These are phyloP conservation scores for Hycleus cichorii DNA, from an alignment of 1,140 invertebrate species.

Conservation along the genomic window DNA sequence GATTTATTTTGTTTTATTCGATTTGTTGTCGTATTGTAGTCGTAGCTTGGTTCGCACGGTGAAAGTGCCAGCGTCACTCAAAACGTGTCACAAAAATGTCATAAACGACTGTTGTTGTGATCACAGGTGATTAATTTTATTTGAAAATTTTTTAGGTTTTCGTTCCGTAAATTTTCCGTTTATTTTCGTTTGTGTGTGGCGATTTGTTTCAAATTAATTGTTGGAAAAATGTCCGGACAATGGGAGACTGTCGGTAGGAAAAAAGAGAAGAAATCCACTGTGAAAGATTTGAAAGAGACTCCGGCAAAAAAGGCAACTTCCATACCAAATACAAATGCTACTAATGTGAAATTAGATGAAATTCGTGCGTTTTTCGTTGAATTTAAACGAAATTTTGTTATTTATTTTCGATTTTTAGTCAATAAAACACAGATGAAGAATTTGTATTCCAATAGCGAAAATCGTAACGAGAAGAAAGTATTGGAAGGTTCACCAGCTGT, in stretches of 20 bases:
- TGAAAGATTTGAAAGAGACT: constrained; percentile 42
- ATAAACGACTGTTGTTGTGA: too few species aligned
- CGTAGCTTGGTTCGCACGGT: too few species aligned
- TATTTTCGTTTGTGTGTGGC: constrained; percentile 3
- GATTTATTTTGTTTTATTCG: too few species aligned
- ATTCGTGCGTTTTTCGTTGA: constrained; percentile 46
- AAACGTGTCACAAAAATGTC: too few species aligned
- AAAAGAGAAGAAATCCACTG: constrained; percentile 50
- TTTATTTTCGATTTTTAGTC: constrained; percentile 29
- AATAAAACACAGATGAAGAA: constrained; percentile 34
- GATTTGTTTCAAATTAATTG: constrained; percentile 11
- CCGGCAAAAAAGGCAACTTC: constrained; percentile 45
- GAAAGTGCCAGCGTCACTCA: too few species aligned
- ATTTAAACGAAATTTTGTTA: constrained; percentile 1
- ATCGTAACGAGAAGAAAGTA: constrained; percentile 41
- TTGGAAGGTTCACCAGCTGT: constrained; percentile 10
- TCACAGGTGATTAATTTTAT: too few species aligned
- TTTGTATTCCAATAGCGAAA: constrained; percentile 37
- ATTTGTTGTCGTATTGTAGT: too few species aligned
- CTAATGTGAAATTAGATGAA: constrained; percentile 53
- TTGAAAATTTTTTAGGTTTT: too few species aligned
- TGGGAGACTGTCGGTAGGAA: constrained; percentile 74
- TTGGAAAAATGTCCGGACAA: constrained; percentile 53
- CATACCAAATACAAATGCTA: constrained; percentile 42
- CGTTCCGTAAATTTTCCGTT: not conserved